Percentiles rank a stretch among this genome's conserved stretches.
These are phyloP conservation scores for Rhinopomastus cyanomelas DNA, from an alignment of 2,113 vertebrate genomes.

Conservation along the genomic window DNA sequence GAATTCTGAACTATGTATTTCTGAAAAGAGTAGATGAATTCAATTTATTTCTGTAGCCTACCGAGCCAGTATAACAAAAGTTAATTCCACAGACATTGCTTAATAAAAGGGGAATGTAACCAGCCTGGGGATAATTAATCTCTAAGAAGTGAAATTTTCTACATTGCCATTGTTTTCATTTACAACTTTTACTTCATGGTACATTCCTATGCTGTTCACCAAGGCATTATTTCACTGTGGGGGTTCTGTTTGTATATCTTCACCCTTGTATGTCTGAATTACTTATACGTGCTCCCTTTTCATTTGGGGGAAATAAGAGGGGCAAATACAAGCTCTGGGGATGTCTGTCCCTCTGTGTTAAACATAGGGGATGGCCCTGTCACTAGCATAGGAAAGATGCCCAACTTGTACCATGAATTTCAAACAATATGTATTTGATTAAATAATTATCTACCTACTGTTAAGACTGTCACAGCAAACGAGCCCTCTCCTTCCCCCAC, in stretches of 20 bases:
- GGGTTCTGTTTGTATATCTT: not conserved
- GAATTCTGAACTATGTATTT: not conserved
- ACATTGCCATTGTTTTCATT: not conserved
- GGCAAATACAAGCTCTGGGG: not conserved
- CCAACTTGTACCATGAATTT: not conserved
- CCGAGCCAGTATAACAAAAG: not conserved
- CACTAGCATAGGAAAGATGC: not conserved
- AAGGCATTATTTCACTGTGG: not conserved
- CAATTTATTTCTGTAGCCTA: not conserved
- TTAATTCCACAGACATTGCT: not conserved
- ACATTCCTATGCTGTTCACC: not conserved
- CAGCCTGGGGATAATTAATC: not conserved
- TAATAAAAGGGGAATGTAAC: not conserved
- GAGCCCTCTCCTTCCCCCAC: not conserved
- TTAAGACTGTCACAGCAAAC: not conserved
- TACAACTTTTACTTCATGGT: not conserved
- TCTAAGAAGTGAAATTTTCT: not conserved
- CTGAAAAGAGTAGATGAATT: not conserved
- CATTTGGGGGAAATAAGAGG: not conserved
- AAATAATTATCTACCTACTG: not conserved
- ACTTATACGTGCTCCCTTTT: not conserved
- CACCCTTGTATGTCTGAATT: not conserved
- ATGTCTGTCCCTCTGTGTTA: not conserved
- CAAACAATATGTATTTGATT: not conserved
- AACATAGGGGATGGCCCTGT: rapidly evolving